phyloP scores from a whole-genome alignment of 2,797 vertebrate genomes.

The Lateolabrax maculatus region DNA sequence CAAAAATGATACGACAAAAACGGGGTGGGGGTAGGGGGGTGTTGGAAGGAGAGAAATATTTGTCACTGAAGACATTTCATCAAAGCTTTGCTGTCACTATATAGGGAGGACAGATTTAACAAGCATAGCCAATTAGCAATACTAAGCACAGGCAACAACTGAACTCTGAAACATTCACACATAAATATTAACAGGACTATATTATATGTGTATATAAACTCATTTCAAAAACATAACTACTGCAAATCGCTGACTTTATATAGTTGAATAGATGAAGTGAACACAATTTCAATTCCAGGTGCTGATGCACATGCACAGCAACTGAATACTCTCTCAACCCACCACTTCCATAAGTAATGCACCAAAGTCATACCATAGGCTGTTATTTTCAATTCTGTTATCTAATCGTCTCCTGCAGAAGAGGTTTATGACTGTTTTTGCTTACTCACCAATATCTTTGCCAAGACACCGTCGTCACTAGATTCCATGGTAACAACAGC shows the following conservation, averaged over 20 bases:
- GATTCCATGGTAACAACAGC: slow-evolving; percentile 96
- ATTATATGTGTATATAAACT: background rate
- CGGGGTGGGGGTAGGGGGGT: no score
- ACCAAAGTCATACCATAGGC: fast-evolving
- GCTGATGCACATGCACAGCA: background rate
- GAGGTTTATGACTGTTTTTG: background rate
- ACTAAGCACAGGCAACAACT: background rate
- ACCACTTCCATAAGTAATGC: background rate
- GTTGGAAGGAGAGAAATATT: slow-evolving; percentile 49
- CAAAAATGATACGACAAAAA: slow-evolving; percentile 65
- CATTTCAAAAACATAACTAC: background rate
- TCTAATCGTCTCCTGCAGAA: background rate
- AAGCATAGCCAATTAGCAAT: slow-evolving; percentile 67
- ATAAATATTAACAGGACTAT: background rate
- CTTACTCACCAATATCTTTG: slow-evolving; percentile 95
- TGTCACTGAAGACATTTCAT: slow-evolving; percentile 50
- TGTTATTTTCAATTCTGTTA: slow-evolving; percentile 11
- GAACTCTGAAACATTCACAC: slow-evolving; percentile 1
- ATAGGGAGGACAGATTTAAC: slow-evolving; percentile 53
- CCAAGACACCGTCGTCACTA: slow-evolving; percentile 95
- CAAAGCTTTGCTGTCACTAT: slow-evolving; percentile 51
- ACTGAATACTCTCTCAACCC: background rate
- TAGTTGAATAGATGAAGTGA: background rate
- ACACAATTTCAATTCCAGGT: background rate
- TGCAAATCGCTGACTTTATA: slow-evolving; percentile 17